Evolutionary conservation across 2,888 invertebrate genomes (phyloP), one percentile per base, ranked within the genome.

Genomic region (Leptinotarsa juncta): DNA sequence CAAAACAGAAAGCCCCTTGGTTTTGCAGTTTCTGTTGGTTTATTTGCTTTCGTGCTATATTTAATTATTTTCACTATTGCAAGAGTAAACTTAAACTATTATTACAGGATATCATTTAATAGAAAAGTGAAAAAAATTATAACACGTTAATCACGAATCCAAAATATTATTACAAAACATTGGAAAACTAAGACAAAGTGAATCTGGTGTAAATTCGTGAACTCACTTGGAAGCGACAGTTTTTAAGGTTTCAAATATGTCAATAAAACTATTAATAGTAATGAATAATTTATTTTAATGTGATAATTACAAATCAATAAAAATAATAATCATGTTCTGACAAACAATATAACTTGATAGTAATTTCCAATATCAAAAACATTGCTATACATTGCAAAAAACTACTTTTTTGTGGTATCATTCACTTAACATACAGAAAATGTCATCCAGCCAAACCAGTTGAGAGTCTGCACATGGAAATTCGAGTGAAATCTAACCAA

Each of bases 381-480:
- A 55, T 55, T 55, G 18, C 55, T 55, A 18, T 55, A 55, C 55
- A 60, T 23, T 60, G 57, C 57, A 60, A 60, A 60, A 55, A 55
- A 26, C 55, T 55, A 23, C 23, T 60, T 60, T 23, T 60, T 60
- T 60, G 23, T 60, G 23, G 20, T 12, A 23, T 10, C 12, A 20
- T 60, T 60, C 55, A 55, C 20, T 55, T 55, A 55, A 55, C 55
- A 55, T 55, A 16, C 55, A 55, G 57, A 60, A 60, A 16, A 16
- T 60, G 57, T 15, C 20, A 16, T 60, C 57, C 57, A 60, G 57
- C 57, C 57, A 60, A 60, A 60, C 57, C 57, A 60, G 57, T 60
- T 60, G 57, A 60, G 20, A 60, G 57, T 23, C 53, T 53, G 53
- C 53, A 23, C 57, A 10, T 23, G 15, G 7, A 60, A 60, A 60